Evolutionary conservation across 2,797 vertebrate species (phyloP).

Genomic region (Poecile montanus): DNA sequence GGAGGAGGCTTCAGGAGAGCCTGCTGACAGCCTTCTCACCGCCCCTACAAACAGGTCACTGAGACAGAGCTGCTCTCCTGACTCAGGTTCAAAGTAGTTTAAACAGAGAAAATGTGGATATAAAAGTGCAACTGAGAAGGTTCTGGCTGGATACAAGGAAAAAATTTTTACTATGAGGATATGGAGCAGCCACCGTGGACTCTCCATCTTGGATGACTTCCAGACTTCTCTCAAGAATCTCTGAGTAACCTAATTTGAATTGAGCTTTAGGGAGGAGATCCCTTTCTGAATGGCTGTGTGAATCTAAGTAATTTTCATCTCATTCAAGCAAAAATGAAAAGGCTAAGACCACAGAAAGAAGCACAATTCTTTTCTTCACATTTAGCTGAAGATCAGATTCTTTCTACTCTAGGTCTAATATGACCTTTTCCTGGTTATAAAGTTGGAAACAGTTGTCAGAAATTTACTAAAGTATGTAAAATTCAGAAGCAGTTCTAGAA

Average conservation of each 20-base stretch:
- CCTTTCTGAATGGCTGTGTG: not conserved
- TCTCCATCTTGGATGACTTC: not conserved
- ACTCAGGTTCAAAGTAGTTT: not conserved
- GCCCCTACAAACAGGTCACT: fast-evolving
- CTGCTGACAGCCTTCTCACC: not conserved
- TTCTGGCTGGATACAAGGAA: not conserved
- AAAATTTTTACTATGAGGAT: not conserved
- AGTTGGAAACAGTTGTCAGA: not conserved
- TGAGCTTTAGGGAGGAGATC: not conserved
- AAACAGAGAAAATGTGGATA: not conserved
- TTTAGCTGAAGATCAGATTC: not conserved
- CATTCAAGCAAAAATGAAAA: not conserved
- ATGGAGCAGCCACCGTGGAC: not conserved
- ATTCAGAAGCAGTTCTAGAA: not conserved
- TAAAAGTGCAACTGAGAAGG: not conserved
- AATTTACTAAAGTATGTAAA: not conserved
- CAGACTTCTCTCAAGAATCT: not conserved
- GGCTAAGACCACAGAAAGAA: not conserved
- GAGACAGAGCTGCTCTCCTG: not conserved
- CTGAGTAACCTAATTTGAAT: not conserved
- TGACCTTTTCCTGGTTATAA: not conserved
- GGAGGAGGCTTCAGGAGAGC: not conserved
- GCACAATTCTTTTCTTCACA: not conserved
- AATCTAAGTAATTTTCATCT: not conserved
- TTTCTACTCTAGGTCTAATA: not conserved